Evolutionary conservation across 2,113 vertebrate genomes (phyloP).

Genomic region (Galeopterus variegatus): DNA sequence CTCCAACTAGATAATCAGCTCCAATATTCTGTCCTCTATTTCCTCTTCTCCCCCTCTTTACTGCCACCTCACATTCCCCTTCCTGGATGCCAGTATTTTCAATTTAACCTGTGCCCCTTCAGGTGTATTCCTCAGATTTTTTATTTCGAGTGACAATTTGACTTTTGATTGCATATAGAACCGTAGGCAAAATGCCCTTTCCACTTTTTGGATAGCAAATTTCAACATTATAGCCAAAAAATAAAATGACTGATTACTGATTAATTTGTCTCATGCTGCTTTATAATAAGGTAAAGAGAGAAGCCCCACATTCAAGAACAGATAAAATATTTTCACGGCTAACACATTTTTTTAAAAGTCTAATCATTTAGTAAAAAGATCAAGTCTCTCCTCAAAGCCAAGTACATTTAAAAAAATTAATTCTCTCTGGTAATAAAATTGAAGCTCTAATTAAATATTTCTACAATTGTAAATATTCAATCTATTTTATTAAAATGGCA

Average conservation of each 20-base stretch:
- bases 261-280: not conserved
- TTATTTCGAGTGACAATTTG: not conserved
- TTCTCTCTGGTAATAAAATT: constrained; percentile 10
- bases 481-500: not conserved
- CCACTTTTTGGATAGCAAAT: not conserved
- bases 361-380: not conserved
- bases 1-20: not conserved
- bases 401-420: not conserved
- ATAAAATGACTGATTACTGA: not conserved
- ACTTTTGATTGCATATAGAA: not conserved
- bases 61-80: accelerated
- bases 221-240: not conserved
- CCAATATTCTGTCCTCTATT: not conserved
- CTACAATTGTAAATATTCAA: constrained; percentile 28
- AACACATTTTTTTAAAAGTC: not conserved
- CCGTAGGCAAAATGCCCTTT: not conserved
- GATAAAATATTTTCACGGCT: constrained; percentile 23
- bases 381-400: not conserved
- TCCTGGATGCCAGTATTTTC: not conserved
- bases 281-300: constrained; percentile 44
- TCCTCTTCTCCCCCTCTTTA: not conserved
- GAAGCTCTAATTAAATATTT: constrained; percentile 34
- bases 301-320: not conserved
- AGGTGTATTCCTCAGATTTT: not conserved
- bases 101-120: not conserved